Evolutionary conservation across 2,797 vertebrate species (phyloP).

Genomic region (Xyrichtys novacula): DNA sequence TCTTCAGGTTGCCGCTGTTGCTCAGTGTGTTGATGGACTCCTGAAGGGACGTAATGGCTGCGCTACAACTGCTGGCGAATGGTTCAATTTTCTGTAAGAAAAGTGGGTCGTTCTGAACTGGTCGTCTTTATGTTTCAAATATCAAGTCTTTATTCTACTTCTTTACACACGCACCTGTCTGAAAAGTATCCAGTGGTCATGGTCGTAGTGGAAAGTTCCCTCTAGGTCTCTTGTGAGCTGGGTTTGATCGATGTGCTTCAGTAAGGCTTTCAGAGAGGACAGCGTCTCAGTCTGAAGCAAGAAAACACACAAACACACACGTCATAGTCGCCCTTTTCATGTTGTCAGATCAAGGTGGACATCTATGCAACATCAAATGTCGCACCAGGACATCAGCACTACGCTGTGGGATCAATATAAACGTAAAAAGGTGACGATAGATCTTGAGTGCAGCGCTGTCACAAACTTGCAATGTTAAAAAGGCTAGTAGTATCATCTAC

Average conservation of each 20-base stretch:
- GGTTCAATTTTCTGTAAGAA: slow-evolving; percentile 87
- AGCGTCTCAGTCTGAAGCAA: slow-evolving; percentile 84
- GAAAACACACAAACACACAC: slow-evolving; percentile 22
- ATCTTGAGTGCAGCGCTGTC: no score
- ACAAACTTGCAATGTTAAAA: no score
- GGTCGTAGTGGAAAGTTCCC: slow-evolving; percentile 87
- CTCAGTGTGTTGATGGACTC: slow-evolving; percentile 83
- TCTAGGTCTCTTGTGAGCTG: slow-evolving; percentile 88
- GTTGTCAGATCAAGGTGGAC: no score
- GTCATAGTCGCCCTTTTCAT: not conserved
- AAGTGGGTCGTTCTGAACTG: not conserved
- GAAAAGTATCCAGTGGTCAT: slow-evolving; percentile 88
- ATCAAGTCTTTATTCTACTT: not conserved
- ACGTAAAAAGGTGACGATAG: no score
- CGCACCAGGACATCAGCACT: no score
- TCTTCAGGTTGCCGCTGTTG: slow-evolving; percentile 75
- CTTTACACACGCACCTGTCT: slow-evolving; percentile 81
- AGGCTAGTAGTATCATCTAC: no score
- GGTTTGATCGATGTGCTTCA: slow-evolving; percentile 85
- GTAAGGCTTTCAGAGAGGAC: slow-evolving; percentile 87
- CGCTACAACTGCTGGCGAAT: slow-evolving; percentile 85
- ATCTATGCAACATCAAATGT: no score
- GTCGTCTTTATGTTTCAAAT: not conserved
- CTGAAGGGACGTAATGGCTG: slow-evolving; percentile 84
- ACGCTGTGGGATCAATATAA: no score